Conservation (phyloP, 1,140 invertebrate genomes). For the Kradibia gibbosae region DNA sequence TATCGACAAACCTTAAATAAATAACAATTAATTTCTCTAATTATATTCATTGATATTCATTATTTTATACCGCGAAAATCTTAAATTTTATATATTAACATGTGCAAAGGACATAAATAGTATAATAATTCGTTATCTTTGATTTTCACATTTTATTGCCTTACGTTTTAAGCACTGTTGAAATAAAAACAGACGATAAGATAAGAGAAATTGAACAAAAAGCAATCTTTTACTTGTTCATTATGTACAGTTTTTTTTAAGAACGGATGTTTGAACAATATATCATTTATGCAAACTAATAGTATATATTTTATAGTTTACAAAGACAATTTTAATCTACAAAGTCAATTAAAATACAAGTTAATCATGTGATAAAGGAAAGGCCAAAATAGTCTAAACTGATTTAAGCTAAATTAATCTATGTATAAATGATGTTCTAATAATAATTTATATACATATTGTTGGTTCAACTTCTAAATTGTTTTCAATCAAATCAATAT, state of each 20-base stretch:
- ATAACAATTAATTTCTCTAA: neutral
- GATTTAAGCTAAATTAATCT: neutral
- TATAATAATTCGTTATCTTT: slow-evolving; percentile 22
- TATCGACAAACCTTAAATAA: too few species aligned
- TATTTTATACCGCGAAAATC: neutral
- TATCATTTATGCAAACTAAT: slow-evolving; percentile 33
- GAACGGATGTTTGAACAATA: slow-evolving; percentile 31
- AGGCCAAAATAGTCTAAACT: neutral
- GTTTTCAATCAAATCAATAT: too few species aligned
- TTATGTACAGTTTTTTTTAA: slow-evolving; percentile 23
- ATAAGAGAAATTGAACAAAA: slow-evolving; percentile 32
- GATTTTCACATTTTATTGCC: slow-evolving; percentile 12
- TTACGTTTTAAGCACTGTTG: slow-evolving; percentile 4
- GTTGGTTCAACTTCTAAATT: neutral
- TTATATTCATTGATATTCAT: neutral
- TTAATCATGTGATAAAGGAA: slow-evolving; percentile 14
- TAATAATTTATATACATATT: neutral
- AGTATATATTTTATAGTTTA: slow-evolving; percentile 13
- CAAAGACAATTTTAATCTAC: slow-evolving; percentile 20
- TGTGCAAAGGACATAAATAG: slow-evolving; percentile 12
- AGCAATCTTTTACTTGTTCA: slow-evolving; percentile 25
- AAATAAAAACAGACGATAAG: slow-evolving; percentile 38
- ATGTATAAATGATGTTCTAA: neutral
- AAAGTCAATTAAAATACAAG: slow-evolving; percentile 24
- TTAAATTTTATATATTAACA: slow-evolving; percentile 3